Evolutionary conservation across 2,888 invertebrate species (phyloP).

Genomic region (Limnephilus rhombicus): DNA sequence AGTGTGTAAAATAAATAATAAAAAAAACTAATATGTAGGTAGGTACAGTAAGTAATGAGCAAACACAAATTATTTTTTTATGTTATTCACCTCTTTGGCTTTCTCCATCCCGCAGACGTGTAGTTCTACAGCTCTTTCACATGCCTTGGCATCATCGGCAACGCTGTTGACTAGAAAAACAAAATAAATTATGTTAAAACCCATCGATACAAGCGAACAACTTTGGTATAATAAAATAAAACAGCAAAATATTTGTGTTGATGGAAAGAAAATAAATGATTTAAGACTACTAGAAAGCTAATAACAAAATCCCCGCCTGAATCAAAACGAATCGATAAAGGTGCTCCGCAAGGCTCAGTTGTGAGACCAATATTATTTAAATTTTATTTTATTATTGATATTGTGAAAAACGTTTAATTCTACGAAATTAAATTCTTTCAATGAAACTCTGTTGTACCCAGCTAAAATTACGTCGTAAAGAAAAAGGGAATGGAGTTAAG

Average conservation of each 20-base stretch:
- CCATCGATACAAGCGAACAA: no score
- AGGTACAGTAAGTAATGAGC: background rate
- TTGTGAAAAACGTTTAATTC: no score
- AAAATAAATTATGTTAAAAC: background rate
- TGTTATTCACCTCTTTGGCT: constrained; percentile 70
- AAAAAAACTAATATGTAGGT: background rate
- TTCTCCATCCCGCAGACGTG: constrained; percentile 72
- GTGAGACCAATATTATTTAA: background rate
- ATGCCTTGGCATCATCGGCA: constrained; percentile 72
- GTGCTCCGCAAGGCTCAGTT: background rate
- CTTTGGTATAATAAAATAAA: no score
- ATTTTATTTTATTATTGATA: background rate
- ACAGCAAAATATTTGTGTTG: background rate
- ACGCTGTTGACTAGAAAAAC: constrained; percentile 72
- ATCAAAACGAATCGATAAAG: background rate
- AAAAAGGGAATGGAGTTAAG: background rate
- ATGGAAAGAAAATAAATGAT: background rate
- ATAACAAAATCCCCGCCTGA: background rate
- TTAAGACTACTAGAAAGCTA: background rate
- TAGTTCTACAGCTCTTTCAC: constrained; percentile 72
- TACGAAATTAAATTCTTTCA: no score
- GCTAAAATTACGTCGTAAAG: background rate
- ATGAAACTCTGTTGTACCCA: background rate
- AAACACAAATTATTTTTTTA: background rate
- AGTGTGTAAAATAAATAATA: no score